Evolutionary conservation across 2,888 invertebrate genomes (phyloP), one percentile per base, ranked within the genome.

Genomic region (Drosophila trichaetosa): DNA sequence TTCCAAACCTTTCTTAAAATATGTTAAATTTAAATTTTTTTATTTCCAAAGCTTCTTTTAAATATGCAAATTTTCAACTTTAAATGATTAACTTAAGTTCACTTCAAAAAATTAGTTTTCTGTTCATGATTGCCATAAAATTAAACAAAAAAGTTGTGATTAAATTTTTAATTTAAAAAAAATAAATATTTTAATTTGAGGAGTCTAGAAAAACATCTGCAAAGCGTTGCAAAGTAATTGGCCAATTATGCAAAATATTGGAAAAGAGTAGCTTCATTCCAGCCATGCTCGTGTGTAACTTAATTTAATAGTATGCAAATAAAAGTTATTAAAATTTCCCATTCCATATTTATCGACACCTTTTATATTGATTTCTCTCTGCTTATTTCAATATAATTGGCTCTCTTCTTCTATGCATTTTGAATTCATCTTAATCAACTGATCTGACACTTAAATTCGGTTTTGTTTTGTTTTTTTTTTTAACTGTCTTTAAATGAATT

Each of bases 401-500:
- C 1, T 13, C 7, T 7, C 16, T 46, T 46, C 16, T 16, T 46
- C 4, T 8, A 0, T 46, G 24, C 16, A 46, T 46, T 16, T 27
- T 24, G 4, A 16, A 1, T 27, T 46, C 21, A 11, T 42, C 42
- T 42, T 21, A 42, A 42, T 42, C 21, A 24, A 24, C 7, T 16
- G 1, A 24, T 46, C 13, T 4, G 21, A 21, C 7, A 21, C 13
- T 46, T 21, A 46, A 46, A 21, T 7, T 13, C 13, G 13, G 7
- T 8, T 46, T 16, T 46, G 16, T 24, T 24, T 53, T 27, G 27
- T 27, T 34, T 5, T 21, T 13, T 13, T 31, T 21, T 21, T 33
- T 31, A 11, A 4, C 40, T 40, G n/a, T 21, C 54, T 38, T 77
- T 65, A 58, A 69, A 54, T 36, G 38, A n/a, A 53, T 66, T 61